Base-by-base conservation (phyloP, 2,888 invertebrate species). In the Cepaea hortensis region DNA sequence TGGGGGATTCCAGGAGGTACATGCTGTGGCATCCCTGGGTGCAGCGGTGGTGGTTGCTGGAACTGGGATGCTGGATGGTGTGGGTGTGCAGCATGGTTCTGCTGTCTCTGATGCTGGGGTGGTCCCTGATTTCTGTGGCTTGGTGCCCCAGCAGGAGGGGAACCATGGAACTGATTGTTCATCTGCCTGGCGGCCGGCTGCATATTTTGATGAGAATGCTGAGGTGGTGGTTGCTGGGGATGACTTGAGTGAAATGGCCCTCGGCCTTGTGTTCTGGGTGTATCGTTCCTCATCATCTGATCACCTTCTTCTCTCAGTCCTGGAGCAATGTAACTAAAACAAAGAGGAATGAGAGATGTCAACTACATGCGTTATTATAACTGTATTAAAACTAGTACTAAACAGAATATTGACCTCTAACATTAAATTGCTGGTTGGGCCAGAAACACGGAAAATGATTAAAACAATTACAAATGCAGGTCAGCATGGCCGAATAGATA, bases 81-180 rank as follows among this genome's bases (percentile, higher is more conserved):
- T 18, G 77, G 85, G 35, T 55, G 85, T 62, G 83, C 75, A 55
- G 79, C 65, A 48, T 77, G 83, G 23, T 72, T 35, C 55, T 48
- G 68, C 82, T 72, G 82, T 70, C 77, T 76, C 50, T 20, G 50
- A 48, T 55, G 82, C 46, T 18, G 72, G 7, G 65, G 65, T 79
- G 70, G 82, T 20, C 72, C 77, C 68, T 70, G 82, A 80, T 81
- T 86, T 76, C 86, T 75, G 55, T 23, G 50, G 13, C 50, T 48
- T n/a, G 62, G 77, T 48, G 73, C 73, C 23, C 48, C 48, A 50
- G 82, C 50, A 68, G 86, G 86, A 18, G 86, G 86, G 9, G 80
- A 61, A 23, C 72, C 55, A 50, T 81, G 81, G 50, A 81, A 86
- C 65, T 86, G 86, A 76, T 82, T 86, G 81, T 82, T 86, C 65